phyloP scores from a whole-genome alignment of 2,888 invertebrate species.

The Papilio elwesi region DNA sequence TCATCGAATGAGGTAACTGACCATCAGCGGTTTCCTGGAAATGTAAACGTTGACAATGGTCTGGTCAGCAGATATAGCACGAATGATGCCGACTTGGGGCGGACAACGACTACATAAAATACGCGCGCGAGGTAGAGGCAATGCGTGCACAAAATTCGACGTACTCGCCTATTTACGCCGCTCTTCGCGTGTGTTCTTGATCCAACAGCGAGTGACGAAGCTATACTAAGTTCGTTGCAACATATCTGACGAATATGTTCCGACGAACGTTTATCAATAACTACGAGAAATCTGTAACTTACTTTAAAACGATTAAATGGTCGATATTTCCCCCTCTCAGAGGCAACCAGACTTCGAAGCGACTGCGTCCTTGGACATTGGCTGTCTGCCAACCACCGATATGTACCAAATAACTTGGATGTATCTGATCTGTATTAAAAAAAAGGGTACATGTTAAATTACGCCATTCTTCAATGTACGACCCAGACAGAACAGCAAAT shows the following conservation, averaged over 20 bases:
- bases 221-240: too few species aligned
- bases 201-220: too few species aligned
- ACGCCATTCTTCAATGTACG: too few species aligned
- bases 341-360: constrained; percentile 70
- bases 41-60: not conserved
- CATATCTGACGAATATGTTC: too few species aligned
- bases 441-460: constrained; percentile 13
- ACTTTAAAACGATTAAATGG: constrained; percentile 82
- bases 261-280: not conserved
- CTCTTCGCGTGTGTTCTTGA: too few species aligned
- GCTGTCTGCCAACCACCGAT: constrained; percentile 64
- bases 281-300: constrained; percentile 28
- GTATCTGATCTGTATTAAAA: constrained; percentile 60
- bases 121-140: too few species aligned
- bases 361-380: constrained; percentile 72
- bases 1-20: constrained; percentile 66
- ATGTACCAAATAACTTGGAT: constrained; percentile 69
- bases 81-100: too few species aligned
- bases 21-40: constrained; percentile 74
- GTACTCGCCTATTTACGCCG: too few species aligned
- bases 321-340: constrained; percentile 69
- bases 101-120: too few species aligned
- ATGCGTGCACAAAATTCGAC: too few species aligned
- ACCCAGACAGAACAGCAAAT: too few species aligned
- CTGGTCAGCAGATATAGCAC: too few species aligned